Conservation (phyloP, 2,113 vertebrate genomes). For the Herpetotheres cachinnans region DNA sequence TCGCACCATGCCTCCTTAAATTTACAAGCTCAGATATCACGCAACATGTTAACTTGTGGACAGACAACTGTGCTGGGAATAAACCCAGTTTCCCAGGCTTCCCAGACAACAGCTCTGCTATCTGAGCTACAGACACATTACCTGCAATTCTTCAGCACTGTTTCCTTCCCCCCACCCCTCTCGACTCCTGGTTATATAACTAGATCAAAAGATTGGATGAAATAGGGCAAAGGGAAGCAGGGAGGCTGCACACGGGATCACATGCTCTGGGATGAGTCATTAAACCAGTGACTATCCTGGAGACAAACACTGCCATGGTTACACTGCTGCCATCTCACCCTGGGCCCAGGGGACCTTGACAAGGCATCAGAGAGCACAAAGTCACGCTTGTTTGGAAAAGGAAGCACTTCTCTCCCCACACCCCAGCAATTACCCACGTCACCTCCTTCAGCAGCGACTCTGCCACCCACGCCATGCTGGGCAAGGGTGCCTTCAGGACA, state of each 20-base stretch:
- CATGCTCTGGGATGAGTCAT: constrained; percentile 62
- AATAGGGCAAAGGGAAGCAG: constrained; percentile 66
- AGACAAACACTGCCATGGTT: constrained; percentile 59
- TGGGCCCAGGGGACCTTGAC: background rate
- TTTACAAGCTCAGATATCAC: background rate
- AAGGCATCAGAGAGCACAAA: constrained; percentile 16
- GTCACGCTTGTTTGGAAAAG: background rate
- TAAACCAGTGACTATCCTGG: constrained; percentile 15
- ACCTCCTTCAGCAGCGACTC: background rate
- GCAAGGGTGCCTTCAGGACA: background rate
- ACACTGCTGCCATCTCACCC: constrained; percentile 46
- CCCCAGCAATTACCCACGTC: background rate
- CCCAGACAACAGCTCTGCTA: constrained; percentile 15
- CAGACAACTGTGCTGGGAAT: background rate
- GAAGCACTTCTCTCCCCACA: background rate
- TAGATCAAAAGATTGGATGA: constrained; percentile 61
- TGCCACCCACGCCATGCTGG: rapidly evolving
- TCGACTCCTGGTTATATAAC: constrained; percentile 48
- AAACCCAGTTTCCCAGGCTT: background rate
- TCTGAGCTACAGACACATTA: background rate
- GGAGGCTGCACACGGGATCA: constrained; percentile 37
- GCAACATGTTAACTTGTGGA: background rate
- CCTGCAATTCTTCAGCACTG: background rate
- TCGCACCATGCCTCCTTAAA: background rate
- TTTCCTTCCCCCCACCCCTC: background rate